These are phyloP conservation scores for Xylota segnis DNA, from an alignment of 2,888 invertebrate species.

Conservation along the genomic window DNA sequence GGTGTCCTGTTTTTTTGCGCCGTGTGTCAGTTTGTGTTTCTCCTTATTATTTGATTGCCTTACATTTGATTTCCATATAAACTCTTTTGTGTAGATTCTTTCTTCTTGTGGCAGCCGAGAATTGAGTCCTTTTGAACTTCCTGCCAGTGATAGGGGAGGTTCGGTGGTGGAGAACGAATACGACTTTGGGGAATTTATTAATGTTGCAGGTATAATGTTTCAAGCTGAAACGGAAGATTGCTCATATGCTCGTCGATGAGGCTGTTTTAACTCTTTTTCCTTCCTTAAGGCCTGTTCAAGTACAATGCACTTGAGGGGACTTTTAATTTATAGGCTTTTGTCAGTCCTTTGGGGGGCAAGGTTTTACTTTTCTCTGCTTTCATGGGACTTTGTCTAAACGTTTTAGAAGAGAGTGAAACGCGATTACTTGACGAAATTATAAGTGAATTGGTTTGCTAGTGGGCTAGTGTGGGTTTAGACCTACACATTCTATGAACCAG, in stretches of 20 bases:
- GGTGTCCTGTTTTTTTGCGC: constrained; percentile 21
- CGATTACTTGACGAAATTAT: too few species aligned
- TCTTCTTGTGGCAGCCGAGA: constrained; percentile 40
- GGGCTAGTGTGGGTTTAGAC: too few species aligned
- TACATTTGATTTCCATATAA: constrained; percentile 74
- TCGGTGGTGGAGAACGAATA: background rate
- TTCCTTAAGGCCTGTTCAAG: constrained; percentile 38
- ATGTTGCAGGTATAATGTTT: constrained; percentile 73
- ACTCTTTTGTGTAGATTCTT: constrained; percentile 45
- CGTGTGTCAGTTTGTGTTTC: constrained; percentile 33
- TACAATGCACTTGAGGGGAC: constrained; percentile 64
- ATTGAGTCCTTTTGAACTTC: constrained; percentile 69
- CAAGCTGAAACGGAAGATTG: constrained; percentile 70
- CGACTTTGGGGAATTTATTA: constrained; percentile 64
- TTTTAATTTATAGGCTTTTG: constrained; percentile 73
- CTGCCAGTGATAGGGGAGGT: constrained; percentile 11
- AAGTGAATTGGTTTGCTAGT: too few species aligned
- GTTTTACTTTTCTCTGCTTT: background rate
- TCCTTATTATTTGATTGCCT: constrained; percentile 71
- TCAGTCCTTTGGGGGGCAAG: constrained; percentile 30
- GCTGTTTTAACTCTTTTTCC: constrained; percentile 58
- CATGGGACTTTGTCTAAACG: constrained; percentile 33
- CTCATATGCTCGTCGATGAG: constrained; percentile 58
- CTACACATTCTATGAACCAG: too few species aligned
- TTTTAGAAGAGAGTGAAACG: background rate